Base-by-base conservation (phyloP, 2,888 invertebrate genomes). In the Drosophila setosimentum region DNA sequence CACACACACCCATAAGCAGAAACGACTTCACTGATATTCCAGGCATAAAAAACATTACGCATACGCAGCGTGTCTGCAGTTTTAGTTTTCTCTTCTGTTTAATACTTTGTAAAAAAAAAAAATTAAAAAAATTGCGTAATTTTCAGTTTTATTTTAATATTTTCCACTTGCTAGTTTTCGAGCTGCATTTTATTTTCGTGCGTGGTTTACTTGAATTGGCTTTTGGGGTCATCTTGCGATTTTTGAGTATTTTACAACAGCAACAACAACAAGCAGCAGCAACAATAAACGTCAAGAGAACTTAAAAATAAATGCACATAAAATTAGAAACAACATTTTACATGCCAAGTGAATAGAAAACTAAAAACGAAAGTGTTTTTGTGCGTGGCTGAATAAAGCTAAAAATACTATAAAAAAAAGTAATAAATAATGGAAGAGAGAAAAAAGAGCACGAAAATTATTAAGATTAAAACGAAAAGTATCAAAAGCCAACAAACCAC, bases 141-240 rank as follows among this genome's bases (percentile, higher is more conserved):
- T 83, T 66, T 54, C 13, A 29, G 2, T 24, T 32, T 42, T 7
- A 21, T 48, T 55, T 55, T 55, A 33, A 62, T 61, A 45, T 62
- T 51, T 67, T 65, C 29, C 32, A 50, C 51, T 37, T 51, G 40
- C 45, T 49, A 21, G 37, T 53, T 55, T 54, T 57, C 55, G 62
- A 49, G 67, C 57, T 74, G 68, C 71, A 66, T 55, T 66, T 70
- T 68, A 80, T 77, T 73, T 79, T 60, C 50, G 68, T 79, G 78
- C 77, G 68, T 81, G 63, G 40, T 61, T 63, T 55, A 21, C 27
- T 66, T 49, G 13, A 69, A 69, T 63, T 79, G 74, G 84, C 53
- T 82, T 86, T 89, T 86, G 78, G 78, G 90, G 90, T 88, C 90
- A 88, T 90, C 89, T 88, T 79, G 88, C 90, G 74, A 84, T 40